Evolutionary conservation across 2,888 invertebrate species (phyloP).

Genomic region (Caenorhabditis virilis): DNA sequence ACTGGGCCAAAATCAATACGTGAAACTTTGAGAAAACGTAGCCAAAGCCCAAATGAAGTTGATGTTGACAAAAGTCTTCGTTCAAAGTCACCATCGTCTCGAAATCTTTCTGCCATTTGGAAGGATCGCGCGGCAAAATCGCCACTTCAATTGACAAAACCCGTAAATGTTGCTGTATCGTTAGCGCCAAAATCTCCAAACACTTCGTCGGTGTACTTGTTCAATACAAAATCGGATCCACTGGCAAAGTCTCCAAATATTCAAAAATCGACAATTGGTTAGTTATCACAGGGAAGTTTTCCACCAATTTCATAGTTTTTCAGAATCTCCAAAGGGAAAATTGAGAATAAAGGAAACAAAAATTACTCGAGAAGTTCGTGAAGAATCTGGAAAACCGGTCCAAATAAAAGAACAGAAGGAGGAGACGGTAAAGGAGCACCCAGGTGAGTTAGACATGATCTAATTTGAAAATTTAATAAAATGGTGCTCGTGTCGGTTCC

Average conservation of each 20-base stretch:
- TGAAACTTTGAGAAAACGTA: background rate
- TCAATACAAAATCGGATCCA: too few relatives aligned
- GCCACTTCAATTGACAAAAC: background rate
- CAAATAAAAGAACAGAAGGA: constrained; percentile 31
- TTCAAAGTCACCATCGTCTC: constrained; percentile 12
- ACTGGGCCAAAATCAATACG: background rate
- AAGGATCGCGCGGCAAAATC: too few relatives aligned
- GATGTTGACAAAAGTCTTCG: constrained; percentile 31
- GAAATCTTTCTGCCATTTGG: too few relatives aligned
- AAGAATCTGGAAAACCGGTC: constrained; percentile 21
- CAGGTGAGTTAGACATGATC: background rate
- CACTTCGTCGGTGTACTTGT: too few relatives aligned
- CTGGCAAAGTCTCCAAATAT: too few relatives aligned
- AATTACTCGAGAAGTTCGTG: constrained; percentile 31
- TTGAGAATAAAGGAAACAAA: constrained; percentile 34
- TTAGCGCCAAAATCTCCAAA: too few relatives aligned
- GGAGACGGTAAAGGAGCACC: constrained; percentile 23
- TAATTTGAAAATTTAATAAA: background rate
- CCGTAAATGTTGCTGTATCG: too few relatives aligned
- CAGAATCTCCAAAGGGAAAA: constrained; percentile 13
- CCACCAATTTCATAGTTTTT: too few relatives aligned
- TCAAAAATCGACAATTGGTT: too few relatives aligned
- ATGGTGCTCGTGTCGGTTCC: background rate
- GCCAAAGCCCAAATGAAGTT: constrained; percentile 8
- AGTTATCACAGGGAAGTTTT: too few relatives aligned